Evolutionary conservation across 2,888 invertebrate genomes (phyloP), one percentile per base, ranked within the genome.

Genomic region (Pristionchus entomophagus): DNA sequence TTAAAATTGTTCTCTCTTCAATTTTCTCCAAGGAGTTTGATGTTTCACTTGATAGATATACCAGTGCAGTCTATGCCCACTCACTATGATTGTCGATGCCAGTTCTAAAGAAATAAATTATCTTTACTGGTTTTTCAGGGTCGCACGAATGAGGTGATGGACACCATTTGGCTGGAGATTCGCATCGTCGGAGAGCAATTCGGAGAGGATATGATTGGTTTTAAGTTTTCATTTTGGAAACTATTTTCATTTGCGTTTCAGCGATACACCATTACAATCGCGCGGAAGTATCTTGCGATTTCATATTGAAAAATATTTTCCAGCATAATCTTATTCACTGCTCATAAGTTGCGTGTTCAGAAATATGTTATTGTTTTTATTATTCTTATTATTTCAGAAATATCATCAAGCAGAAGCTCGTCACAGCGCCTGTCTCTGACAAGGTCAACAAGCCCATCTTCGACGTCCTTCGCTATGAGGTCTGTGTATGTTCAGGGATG

Each of bases 161-260:
- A 93, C 86, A 73, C 86, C 26, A 89, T 91, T 62, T 94, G 93
- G 94, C 87, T 93, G 59, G 93, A 93, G 85, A 89, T 93, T 62
- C 94, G 97, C 87, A 95, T 97, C 88, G 96, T 96, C 93, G 99
- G 99, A 78, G 99, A 99, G 95, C 96, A 97, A 85, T 99, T 98
- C 94, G 96, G 96, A 88, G 97, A 97, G 92, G 96, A 96, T 94
- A 96, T 97, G 88, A 97, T 97, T 92, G 96, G 97, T n/a, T n/a
- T n/a, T n/a, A 62, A 1, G 45, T 10, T 14, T 14, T 10, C 45
- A 45, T 45, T 45, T 6, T 45, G 45, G 45, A 35, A 19, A 6
- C 49, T 4, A 6, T 45, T 45, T 6, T 45, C 45, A 45, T 45
- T 6, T 45, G 8, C 45, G 8, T 45, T 6, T 45, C 45, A 45